Evolutionary conservation across 2,113 vertebrate species (phyloP).

Genomic region (Sula dactylatra): DNA sequence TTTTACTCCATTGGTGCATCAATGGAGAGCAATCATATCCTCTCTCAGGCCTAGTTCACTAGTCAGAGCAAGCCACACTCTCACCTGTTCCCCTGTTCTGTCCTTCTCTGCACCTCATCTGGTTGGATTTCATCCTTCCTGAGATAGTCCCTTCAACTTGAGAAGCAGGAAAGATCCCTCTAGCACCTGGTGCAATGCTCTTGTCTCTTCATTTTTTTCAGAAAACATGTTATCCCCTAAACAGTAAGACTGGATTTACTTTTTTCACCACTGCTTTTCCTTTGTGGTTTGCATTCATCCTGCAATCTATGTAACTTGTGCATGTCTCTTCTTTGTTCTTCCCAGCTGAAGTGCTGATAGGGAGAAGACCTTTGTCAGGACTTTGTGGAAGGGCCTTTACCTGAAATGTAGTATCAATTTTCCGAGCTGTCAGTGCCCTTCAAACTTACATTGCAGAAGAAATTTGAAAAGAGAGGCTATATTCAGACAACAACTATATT

Average conservation of each 20-base stretch:
- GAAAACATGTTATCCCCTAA: background rate
- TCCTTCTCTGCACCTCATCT: background rate
- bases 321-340: background rate
- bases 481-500: background rate
- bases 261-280: background rate
- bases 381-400: background rate
- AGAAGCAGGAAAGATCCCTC: background rate
- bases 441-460: background rate
- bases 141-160: background rate
- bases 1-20: background rate
- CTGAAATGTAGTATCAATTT: background rate
- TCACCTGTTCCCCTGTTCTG: background rate
- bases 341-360: background rate
- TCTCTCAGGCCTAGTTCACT: background rate
- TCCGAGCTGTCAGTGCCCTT: background rate
- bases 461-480: background rate
- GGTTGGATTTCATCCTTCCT: background rate
- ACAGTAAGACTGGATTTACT: background rate
- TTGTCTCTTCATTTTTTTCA: background rate
- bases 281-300: background rate
- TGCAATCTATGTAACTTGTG: accelerated
- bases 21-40: background rate
- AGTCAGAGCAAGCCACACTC: background rate
- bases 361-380: background rate
- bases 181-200: background rate